Evolutionary conservation across 2,888 invertebrate genomes (phyloP), one percentile per base, ranked within the genome.

Genomic region (Epicampocera succincta): DNA sequence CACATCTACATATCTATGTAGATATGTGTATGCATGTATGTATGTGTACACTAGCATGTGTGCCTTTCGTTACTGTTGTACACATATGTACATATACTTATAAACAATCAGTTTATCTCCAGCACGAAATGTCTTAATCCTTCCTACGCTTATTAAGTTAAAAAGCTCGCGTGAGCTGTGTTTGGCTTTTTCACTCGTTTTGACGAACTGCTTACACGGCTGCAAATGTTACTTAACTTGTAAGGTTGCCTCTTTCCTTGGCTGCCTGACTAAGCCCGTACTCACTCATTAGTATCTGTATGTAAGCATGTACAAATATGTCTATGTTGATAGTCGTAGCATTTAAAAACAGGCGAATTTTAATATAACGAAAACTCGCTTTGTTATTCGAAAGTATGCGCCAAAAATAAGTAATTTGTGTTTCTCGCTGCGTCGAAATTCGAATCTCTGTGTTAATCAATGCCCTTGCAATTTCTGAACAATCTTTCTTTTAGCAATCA

Each of bases 91-190:
- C 33, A 33, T 33, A 33, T 25, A 25, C 2, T 25, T 33, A 9
- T 33, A 33, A 33, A 33, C 33, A 12, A 25, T 25, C 42, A 15
- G 42, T 69, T 69, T 56, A 25, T 54, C 12, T 63, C n/a, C 44
- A 33, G 33, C 46, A 63, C 15, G 52, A 50, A 50, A 73, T 65
- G 56, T 65, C 56, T 74, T 74, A 65, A 74, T 74, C 74, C 74
- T 74, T 74, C 56, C 65, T 74, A 56, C 74, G 65, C 74, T 65
- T 74, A 74, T 65, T 74, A 74, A 74, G 65, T 56, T 56, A 46
- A 74, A 74, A 65, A 46, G 65, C 56, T 74, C 74, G 74, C 63
- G 65, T 74, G 65, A 56, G 63, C 13, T 65, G 46, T 73, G 42
- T 60, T 52, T 63, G 61, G 61, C 29, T 72, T 52, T 61, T 73